Evolutionary conservation across 2,888 invertebrate genomes (phyloP).

Genomic region (Macrophya annulata): DNA sequence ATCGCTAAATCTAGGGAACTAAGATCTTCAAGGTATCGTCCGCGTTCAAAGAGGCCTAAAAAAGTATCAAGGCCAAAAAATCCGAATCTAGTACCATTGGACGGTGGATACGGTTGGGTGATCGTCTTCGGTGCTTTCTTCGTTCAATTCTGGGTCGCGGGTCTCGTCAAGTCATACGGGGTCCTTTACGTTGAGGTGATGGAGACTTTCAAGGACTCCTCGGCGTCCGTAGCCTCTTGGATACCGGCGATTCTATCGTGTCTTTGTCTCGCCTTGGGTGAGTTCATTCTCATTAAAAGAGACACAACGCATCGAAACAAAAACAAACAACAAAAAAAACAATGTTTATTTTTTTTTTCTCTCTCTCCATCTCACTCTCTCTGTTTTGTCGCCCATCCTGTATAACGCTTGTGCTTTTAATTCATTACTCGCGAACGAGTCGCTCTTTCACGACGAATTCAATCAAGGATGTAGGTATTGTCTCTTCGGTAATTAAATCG

Average conservation of each 20-base stretch:
- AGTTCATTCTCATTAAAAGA: conserved; percentile 68
- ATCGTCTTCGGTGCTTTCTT: conserved; percentile 90
- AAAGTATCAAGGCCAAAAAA: conserved; percentile 64
- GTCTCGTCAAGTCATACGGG: conserved; percentile 90
- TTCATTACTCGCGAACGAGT: not conserved
- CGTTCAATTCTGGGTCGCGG: conserved; percentile 91
- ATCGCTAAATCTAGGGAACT: conserved; percentile 86
- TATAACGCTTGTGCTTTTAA: not conserved
- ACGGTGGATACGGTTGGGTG: conserved; percentile 90
- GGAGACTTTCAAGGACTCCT: conserved; percentile 89
- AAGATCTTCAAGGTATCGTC: conserved; percentile 77
- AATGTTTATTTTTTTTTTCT: not conserved
- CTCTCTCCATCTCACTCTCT: not conserved
- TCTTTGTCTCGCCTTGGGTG: conserved; percentile 87
- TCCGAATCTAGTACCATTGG: conserved; percentile 81
- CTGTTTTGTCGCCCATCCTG: not conserved
- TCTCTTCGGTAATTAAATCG: not conserved
- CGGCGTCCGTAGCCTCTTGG: conserved; percentile 90
- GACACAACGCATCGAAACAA: conserved; percentile 40
- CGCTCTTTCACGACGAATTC: not conserved
- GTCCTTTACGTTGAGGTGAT: conserved; percentile 91
- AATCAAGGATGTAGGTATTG: not conserved
- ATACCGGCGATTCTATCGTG: conserved; percentile 90
- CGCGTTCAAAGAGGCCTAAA: conserved; percentile 53
- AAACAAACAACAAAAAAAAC: not conserved